A percentile compares a stretch with the other conserved stretches of the same genome.
Conservation (phyloP, 1,140 invertebrate genomes). For the Melanaphis sacchari region DNA sequence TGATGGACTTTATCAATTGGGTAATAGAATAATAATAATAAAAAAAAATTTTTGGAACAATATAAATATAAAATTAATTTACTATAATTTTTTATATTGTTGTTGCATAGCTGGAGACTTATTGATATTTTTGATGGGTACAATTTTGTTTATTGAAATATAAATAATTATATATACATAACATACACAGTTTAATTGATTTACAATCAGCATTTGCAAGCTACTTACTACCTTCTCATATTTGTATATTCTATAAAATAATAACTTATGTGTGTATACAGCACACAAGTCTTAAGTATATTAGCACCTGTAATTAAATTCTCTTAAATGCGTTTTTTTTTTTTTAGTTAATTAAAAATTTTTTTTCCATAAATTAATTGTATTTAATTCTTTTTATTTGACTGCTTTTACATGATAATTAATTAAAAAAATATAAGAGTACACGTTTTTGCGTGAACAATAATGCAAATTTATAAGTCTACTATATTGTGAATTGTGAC, state of each 20-base stretch:
- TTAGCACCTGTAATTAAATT: neutral
- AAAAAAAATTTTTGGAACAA: neutral
- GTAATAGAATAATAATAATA: neutral
- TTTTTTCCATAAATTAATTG: neutral
- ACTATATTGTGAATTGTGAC: neutral
- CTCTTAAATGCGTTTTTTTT: neutral
- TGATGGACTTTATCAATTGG: neutral
- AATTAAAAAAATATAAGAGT: neutral
- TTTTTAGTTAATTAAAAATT: neutral
- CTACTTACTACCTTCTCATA: too few species aligned
- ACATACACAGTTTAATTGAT: too few species aligned
- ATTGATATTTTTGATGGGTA: neutral
- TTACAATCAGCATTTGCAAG: too few species aligned
- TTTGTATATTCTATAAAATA: too few species aligned
- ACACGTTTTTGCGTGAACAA: neutral
- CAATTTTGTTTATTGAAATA: neutral
- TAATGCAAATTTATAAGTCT: neutral
- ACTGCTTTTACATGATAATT: neutral
- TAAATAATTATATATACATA: neutral
- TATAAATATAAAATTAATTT: neutral
- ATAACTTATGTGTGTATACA: too few species aligned
- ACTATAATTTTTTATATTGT: neutral
- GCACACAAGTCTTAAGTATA: too few species aligned
- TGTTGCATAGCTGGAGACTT: neutral
- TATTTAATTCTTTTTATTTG: neutral